These are phyloP conservation scores for Empidonax traillii DNA, from an alignment of 2,113 vertebrate genomes.

Conservation along the genomic window DNA sequence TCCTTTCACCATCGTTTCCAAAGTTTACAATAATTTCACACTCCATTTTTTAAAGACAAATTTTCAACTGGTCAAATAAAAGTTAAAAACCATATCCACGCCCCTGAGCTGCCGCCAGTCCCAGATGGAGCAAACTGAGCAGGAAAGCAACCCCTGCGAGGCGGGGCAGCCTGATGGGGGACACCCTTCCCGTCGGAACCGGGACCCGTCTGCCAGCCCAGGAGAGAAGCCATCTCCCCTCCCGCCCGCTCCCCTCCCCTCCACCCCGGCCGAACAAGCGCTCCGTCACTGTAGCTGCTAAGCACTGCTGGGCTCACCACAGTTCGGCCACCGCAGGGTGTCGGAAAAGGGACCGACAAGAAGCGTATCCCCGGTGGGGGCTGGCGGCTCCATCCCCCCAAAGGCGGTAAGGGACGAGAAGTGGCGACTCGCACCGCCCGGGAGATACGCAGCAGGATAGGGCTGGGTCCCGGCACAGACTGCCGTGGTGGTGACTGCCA, in stretches of 20 bases:
- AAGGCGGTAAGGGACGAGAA: neutral
- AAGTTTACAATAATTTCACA: neutral
- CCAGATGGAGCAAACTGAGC: neutral
- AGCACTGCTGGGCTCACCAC: neutral
- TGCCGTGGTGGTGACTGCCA: neutral
- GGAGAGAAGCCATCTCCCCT: neutral
- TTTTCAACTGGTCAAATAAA: neutral
- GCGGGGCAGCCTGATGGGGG: fast-evolving
- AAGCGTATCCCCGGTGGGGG: neutral
- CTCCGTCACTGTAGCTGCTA: neutral
- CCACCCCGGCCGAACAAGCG: neutral
- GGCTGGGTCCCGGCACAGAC: neutral
- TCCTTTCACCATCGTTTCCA: neutral
- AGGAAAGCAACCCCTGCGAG: neutral
- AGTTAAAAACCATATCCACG: neutral
- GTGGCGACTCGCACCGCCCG: neutral
- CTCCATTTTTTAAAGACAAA: neutral
- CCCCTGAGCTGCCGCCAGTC: neutral
- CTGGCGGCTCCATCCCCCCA: neutral
- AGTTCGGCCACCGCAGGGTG: neutral
- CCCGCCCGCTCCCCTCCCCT: neutral
- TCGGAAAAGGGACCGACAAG: neutral
- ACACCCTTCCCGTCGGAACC: neutral
- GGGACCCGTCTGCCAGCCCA: neutral
- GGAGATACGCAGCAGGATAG: neutral